These are phyloP conservation scores for Sepiola atlantica DNA, from an alignment of 2,888 invertebrate species.

Conservation along the genomic window DNA sequence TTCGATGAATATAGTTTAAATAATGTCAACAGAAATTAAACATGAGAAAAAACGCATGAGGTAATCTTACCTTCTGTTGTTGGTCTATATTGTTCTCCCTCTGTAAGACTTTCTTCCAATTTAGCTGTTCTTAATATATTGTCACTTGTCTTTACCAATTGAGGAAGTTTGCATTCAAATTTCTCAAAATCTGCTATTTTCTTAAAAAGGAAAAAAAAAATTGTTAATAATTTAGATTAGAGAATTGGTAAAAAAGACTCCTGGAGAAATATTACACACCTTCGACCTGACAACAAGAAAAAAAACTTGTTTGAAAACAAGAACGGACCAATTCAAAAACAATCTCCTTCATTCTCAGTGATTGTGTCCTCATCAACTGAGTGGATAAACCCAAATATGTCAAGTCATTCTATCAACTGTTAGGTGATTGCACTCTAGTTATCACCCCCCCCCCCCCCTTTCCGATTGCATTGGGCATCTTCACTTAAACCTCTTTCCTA, in stretches of 20 bases:
- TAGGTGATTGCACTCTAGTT: no score
- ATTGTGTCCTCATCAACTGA: no score
- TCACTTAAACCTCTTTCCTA: no score
- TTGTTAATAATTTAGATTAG: neutral
- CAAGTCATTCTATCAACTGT: no score
- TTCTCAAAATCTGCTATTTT: constrained; percentile 57
- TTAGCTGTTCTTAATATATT: constrained; percentile 69
- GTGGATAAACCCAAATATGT: no score
- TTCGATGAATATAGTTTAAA: neutral
- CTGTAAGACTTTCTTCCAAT: constrained; percentile 71
- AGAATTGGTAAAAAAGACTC: neutral
- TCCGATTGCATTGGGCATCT: no score
- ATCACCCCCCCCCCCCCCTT: no score
- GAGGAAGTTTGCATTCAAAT: constrained; percentile 50
- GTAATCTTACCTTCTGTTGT: constrained; percentile 63
- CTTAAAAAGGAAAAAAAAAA: constrained; percentile 51
- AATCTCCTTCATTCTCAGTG: no score
- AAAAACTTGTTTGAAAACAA: no score
- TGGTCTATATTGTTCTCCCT: constrained; percentile 65
- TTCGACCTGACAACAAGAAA: neutral
- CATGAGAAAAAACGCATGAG: neutral
- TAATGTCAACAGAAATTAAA: neutral
- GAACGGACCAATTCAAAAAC: no score
- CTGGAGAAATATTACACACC: neutral
- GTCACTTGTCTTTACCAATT: constrained; percentile 58